Evolutionary conservation across 2,888 invertebrate species (phyloP), one percentile per base, ranked within the genome.

Genomic region (Oxycera nigricornis): DNA sequence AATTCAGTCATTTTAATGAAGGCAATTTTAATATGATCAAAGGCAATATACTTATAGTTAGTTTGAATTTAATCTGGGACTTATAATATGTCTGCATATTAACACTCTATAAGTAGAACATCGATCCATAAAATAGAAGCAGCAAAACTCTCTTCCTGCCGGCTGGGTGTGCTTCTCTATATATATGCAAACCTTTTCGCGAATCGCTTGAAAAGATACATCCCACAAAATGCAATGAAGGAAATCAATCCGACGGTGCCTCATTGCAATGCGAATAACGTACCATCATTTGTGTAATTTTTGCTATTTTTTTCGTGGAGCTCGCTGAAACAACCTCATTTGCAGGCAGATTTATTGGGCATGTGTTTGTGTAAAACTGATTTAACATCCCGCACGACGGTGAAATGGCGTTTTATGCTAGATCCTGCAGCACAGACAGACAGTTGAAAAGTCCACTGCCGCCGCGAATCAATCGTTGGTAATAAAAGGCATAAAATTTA

Each of bases 221-320:
- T 70, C 55, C 70, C 70, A 26, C 52, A 55, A 70, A 70, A 70
- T 52, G 52, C 70, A 31, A 55, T 55, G 46, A 70, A 70, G 70
- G 70, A 70, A 70, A 70, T 70, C 70, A 70, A 70, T 70, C 70
- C 70, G 70, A 70, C 70, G 52, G 7, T 70, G 17, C 4, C 70
- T 70, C 70, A 70, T 70, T 70, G 70, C 35, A 70, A 70, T 70
- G 70, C 70, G 55, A 52, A 70, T 52, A n/a, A 14, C 31, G 70
- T 70, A n/a, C 70, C 41, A 30, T 70, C 70, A 55, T 70, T 70
- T 70, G 41, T 68, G 68, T 17, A 24, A 68, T 30, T 68, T 68
- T 46, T 50, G 14, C 14, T 68, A 26, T 14, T 20, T 7, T 24
- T 68, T 46, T 50, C 26, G 11, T 50, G n/a, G 31, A 70, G 20